Percentiles rank a stretch among this genome's conserved stretches.
phyloP scores from a whole-genome alignment of 1,140 invertebrate genomes.

The Hermatobates lingyangjiaoensis region DNA sequence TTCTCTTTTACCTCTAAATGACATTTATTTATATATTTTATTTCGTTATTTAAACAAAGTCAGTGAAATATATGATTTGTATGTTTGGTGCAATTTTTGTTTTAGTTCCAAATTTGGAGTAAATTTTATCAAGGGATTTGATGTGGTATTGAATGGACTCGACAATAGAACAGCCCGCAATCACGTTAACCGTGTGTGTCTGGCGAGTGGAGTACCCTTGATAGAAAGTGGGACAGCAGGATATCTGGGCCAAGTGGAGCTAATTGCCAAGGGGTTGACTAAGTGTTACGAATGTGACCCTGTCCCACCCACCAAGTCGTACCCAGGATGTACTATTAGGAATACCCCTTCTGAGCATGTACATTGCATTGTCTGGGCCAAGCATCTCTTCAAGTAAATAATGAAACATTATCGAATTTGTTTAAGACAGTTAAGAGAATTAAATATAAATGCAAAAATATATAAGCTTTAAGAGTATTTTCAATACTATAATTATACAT shows the following conservation, averaged over 20 bases:
- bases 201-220: conserved; percentile 80
- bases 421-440: neutral
- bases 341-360: conserved; percentile 99
- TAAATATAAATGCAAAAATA: neutral
- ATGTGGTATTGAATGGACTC: conserved; percentile 87
- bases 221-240: conserved; percentile 95
- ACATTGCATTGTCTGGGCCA: conserved; percentile 98
- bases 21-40: too few species aligned
- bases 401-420: neutral
- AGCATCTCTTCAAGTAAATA: conserved; percentile 91
- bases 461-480: too few species aligned
- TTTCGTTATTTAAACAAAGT: too few species aligned
- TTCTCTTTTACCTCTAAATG: too few species aligned
- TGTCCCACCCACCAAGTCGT: conserved; percentile 78
- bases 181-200: conserved; percentile 97
- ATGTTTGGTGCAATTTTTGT: too few species aligned
- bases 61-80: too few species aligned
- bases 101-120: conserved; percentile 74
- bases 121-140: conserved; percentile 81
- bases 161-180: conserved; percentile 92
- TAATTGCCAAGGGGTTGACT: conserved; percentile 72
- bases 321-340: conserved; percentile 93
- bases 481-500: too few species aligned
- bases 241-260: conserved; percentile 81
- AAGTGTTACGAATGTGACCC: conserved; percentile 96